Percentiles rank a stretch among this genome's conserved stretches.
Evolutionary conservation across 2,113 vertebrate species (phyloP).

Genomic region (Epinephelus moara): DNA sequence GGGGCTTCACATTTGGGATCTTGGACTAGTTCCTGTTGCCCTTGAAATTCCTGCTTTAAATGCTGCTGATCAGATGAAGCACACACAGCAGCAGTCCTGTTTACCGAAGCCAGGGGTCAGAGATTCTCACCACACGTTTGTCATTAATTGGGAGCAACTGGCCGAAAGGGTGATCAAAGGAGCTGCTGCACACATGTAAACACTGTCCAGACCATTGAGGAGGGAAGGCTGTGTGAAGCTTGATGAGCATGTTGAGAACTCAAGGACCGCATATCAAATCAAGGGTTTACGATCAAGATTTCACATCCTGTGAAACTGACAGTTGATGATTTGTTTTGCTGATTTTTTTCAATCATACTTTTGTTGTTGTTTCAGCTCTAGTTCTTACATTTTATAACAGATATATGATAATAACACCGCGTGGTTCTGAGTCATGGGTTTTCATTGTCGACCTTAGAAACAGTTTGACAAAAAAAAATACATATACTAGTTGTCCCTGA

Average conservation of each 20-base stretch:
- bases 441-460: neutral
- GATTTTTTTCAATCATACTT: neutral
- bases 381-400: neutral
- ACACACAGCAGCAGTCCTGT: conserved; percentile 50
- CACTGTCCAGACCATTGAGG: conserved; percentile 25
- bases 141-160: conserved; percentile 65
- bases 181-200: conserved; percentile 24
- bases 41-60: conserved; percentile 56
- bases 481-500: neutral
- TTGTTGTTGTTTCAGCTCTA: neutral
- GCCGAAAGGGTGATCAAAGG: conserved; percentile 41
- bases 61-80: conserved; percentile 33
- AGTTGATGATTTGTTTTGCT: too few species aligned
- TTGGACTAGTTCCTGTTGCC: conserved; percentile 43
- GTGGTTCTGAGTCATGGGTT: neutral
- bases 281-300: neutral
- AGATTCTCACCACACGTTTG: conserved; percentile 47
- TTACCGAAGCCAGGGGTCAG: conserved; percentile 65
- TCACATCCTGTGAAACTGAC: neutral
- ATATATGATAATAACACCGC: neutral
- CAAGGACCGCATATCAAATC: conserved; percentile 7
- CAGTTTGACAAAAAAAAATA: neutral
- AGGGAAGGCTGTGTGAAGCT: neutral
- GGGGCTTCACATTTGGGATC: conserved; percentile 32
- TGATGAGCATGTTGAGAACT: neutral